Base-by-base conservation (phyloP, 2,888 invertebrate species). In the Myopa tessellatipennis region DNA sequence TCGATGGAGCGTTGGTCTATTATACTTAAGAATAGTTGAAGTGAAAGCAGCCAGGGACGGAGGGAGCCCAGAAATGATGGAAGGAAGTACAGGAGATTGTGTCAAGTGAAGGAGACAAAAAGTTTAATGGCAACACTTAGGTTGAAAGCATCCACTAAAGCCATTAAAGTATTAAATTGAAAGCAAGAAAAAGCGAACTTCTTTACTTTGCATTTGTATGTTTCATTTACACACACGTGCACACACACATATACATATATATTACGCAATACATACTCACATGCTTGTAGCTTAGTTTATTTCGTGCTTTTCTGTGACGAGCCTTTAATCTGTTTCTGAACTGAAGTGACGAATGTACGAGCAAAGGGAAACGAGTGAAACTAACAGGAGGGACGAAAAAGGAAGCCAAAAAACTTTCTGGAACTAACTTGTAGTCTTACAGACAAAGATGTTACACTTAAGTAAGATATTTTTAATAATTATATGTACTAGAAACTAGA, bases 121-220 rank as follows among this genome's bases (percentile, higher is more conserved):
- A 55, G 45, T 55, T 55, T 55, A 55, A 55, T 55, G 55, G 55
- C 55, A 55, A n/a, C 55, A 55, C 55, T 55, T 55, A 55, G 5
- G 55, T n/a, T 4, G 55, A n/a, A 55, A 55, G 55, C 55, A 67
- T 58, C 74, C 52, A 74, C 74, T 74, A 38, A 52, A 74, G 58
- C 74, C 55, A 74, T 74, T 74, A 74, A 74, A 67, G 74, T 67
- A 74, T 74, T 74, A 74, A 74, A 52, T 74, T 74, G 68, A 55
- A 55, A 74, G 36, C 58, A 67, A 74, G 74, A 34, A 55, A 55
- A 74, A 74, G 58, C 74, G 55, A 50, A n/a, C 45, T 45, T 50
- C 63, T 63, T 10, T 61, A 12, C 50, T 14, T 34, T 61, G 26
- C 52, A 34, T 63, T 34, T 36, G 16, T 55, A 52, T 55, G 3